These are phyloP conservation scores for Cataglyphis altisquamis DNA, from an alignment of 2,888 invertebrate species.

Conservation along the genomic window DNA sequence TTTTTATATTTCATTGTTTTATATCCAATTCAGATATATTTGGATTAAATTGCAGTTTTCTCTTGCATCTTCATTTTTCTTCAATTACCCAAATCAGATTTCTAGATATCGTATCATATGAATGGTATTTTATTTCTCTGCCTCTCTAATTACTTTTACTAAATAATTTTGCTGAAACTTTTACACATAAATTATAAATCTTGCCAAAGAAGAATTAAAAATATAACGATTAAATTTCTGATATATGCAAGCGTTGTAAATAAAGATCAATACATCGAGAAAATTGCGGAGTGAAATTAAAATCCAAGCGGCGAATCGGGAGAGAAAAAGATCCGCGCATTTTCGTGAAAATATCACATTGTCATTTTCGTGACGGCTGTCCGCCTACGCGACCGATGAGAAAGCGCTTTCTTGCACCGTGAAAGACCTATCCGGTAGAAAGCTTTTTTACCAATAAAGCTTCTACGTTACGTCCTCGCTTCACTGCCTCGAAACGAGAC, in stretches of 20 bases:
- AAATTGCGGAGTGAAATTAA: constrained; percentile 35
- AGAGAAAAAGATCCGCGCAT: constrained; percentile 27
- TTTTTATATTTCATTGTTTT: constrained; percentile 3
- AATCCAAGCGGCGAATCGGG: not conserved
- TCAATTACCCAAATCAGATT: not conserved
- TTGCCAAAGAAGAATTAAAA: not conserved
- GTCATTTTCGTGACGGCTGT: constrained; percentile 48
- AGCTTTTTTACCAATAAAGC: constrained; percentile 63
- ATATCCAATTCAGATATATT: constrained; percentile 9
- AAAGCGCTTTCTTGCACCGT: constrained; percentile 66
- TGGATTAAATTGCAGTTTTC: not conserved
- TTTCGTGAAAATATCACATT: constrained; percentile 64
- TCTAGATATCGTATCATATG: not conserved
- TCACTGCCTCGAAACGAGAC: constrained; percentile 53
- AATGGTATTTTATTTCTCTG: not conserved
- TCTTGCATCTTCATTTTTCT: not conserved
- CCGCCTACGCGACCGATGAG: constrained; percentile 63
- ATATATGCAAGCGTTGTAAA: not conserved
- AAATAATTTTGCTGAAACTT: not conserved
- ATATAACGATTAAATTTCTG: not conserved
- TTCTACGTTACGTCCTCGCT: constrained; percentile 49
- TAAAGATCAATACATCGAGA: not conserved
- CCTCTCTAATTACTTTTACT: not conserved
- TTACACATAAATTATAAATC: not conserved
- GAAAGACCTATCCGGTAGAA: constrained; percentile 64